Percentiles rank a stretch among this genome's conserved stretches.
phyloP scores from a whole-genome alignment of 2,797 vertebrate genomes.

The Acanthurus lineatus region DNA sequence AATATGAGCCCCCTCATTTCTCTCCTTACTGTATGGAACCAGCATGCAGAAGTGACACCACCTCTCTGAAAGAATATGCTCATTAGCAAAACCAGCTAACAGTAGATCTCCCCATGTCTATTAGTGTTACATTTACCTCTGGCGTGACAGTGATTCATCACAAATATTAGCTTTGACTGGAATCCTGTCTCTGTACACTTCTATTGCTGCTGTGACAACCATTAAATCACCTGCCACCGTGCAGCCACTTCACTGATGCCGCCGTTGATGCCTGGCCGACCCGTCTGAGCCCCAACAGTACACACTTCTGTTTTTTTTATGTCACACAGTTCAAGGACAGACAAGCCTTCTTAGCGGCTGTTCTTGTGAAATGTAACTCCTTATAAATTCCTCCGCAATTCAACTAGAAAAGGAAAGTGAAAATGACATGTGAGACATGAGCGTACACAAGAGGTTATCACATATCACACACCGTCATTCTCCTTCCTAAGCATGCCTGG shows the following conservation, averaged over 20 bases:
- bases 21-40: conserved; percentile 74
- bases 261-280: conserved; percentile 67
- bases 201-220: conserved; percentile 79
- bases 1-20: conserved; percentile 73
- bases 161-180: conserved; percentile 85
- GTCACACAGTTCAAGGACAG: conserved; percentile 65
- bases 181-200: conserved; percentile 80
- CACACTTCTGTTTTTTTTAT: conserved; percentile 70
- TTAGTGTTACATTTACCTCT: conserved; percentile 83
- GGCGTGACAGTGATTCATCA: conserved; percentile 83
- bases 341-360: conserved; percentile 21
- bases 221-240: conserved; percentile 84
- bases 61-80: conserved; percentile 78
- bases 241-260: conserved; percentile 59
- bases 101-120: conserved; percentile 81
- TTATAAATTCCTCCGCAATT: conserved; percentile 19
- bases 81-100: conserved; percentile 81
- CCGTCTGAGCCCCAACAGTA: conserved; percentile 48
- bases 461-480: conserved; percentile 11
- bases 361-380: conserved; percentile 3
- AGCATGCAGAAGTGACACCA: conserved; percentile 72
- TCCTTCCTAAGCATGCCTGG: neutral
- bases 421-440: conserved; percentile 29
- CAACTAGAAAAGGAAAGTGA: conserved; percentile 20
- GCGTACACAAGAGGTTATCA: conserved; percentile 38